Evolutionary conservation across 2,797 vertebrate species (phyloP).

Genomic region (Acrossocheilus wenchowensis): DNA sequence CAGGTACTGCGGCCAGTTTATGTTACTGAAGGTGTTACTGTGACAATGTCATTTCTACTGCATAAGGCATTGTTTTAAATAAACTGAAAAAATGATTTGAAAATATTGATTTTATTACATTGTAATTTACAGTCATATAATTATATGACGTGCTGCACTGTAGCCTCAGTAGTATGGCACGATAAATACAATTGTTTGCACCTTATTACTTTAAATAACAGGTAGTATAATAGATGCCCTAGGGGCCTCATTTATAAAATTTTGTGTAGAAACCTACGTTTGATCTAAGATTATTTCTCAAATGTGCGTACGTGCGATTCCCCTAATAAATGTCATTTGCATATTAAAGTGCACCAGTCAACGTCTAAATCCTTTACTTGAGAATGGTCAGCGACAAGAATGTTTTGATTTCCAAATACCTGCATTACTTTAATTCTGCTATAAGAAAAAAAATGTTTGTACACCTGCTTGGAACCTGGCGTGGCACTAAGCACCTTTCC

Average conservation of each 20-base stretch:
- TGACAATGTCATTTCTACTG: conserved; percentile 13
- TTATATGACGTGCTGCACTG: not conserved
- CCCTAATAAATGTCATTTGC: too few species aligned
- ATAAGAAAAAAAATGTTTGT: too few species aligned
- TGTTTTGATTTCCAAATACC: not conserved
- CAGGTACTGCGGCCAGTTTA: not conserved
- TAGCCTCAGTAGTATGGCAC: not conserved
- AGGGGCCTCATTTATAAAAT: not conserved
- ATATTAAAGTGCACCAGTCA: too few species aligned
- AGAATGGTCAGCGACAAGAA: too few species aligned
- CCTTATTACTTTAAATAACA: not conserved
- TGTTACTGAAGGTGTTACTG: not conserved
- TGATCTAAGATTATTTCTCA: not conserved
- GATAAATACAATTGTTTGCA: not conserved
- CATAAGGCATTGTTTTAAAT: conserved; percentile 6
- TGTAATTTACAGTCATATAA: not conserved
- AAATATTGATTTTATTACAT: conserved; percentile 13
- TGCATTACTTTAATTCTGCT: not conserved
- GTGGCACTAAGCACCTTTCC: not conserved
- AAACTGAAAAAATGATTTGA: not conserved
- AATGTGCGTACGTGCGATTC: not conserved
- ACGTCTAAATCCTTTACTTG: not conserved
- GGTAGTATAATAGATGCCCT: not conserved
- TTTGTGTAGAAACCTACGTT: not conserved
- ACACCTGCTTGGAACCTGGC: not conserved